phyloP scores from a whole-genome alignment of 2,888 invertebrate genomes.

The Strigamia transsilvanica region DNA sequence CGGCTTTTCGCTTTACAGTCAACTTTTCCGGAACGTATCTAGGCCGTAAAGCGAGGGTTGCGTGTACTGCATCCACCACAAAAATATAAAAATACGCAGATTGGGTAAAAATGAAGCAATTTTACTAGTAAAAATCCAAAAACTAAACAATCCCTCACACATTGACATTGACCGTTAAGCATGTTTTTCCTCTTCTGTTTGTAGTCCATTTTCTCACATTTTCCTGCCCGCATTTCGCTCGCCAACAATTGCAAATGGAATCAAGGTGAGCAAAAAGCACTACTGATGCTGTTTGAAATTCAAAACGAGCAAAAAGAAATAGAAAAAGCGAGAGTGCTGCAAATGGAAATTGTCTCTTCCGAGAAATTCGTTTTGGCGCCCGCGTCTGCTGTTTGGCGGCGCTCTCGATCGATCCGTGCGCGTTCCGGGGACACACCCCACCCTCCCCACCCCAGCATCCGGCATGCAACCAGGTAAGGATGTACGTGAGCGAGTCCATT shows the following conservation, averaged over 20 bases:
- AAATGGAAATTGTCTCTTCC: slow-evolving; percentile 37
- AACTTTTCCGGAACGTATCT: too few relatives aligned
- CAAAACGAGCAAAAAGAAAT: neutral
- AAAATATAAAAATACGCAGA: too few relatives aligned
- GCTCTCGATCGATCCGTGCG: neutral
- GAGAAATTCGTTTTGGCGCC: slow-evolving; percentile 37
- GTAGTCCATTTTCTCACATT: too few relatives aligned
- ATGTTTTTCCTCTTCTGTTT: too few relatives aligned
- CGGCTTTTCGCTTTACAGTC: too few relatives aligned
- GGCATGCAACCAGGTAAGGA: slow-evolving; percentile 41
- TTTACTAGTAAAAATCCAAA: too few relatives aligned
- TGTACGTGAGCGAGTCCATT: slow-evolving; percentile 26
- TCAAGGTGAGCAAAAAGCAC: neutral
- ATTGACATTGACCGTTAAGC: too few relatives aligned
- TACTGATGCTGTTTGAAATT: neutral
- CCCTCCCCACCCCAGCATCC: neutral
- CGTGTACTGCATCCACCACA: too few relatives aligned
- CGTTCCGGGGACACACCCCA: neutral
- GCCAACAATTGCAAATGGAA: neutral
- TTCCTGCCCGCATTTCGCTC: neutral
- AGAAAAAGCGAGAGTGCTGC: neutral
- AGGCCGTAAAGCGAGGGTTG: too few relatives aligned
- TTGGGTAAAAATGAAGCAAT: too few relatives aligned
- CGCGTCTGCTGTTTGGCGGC: slow-evolving; percentile 37
- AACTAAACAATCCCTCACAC: too few relatives aligned